Conservation (phyloP, 2,797 vertebrate species). For the Cirrhinus mrigala region DNA sequence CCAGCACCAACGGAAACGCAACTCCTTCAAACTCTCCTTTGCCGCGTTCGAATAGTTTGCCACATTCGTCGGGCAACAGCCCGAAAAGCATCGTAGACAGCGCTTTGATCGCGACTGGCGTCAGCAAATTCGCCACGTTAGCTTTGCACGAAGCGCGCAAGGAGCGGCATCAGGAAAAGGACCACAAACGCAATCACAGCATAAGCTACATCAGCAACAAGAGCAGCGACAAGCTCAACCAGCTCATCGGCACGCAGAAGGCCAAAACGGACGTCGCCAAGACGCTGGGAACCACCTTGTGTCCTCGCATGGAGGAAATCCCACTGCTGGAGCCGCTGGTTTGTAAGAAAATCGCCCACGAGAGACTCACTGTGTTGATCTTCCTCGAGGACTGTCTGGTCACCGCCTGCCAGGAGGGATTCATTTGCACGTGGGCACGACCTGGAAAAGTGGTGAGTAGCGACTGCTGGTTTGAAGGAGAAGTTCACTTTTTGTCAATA, state of each 20-base stretch:
- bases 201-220: slow-evolving; percentile 99
- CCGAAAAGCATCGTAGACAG: slow-evolving; percentile 80
- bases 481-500: too few relatives aligned
- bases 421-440: slow-evolving; percentile 99
- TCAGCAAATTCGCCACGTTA: slow-evolving; percentile 95
- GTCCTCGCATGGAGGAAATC: slow-evolving; percentile 98
- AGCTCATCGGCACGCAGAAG: slow-evolving; percentile 87
- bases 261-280: slow-evolving; percentile 92
- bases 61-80: slow-evolving; percentile 78
- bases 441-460: slow-evolving; percentile 98
- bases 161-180: slow-evolving; percentile 95
- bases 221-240: slow-evolving; percentile 97
- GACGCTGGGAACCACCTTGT: slow-evolving; percentile 92
- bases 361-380: slow-evolving; percentile 97
- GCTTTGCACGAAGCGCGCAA: slow-evolving; percentile 93
- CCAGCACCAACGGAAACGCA: slow-evolving; percentile 77
- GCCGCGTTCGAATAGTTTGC: slow-evolving; percentile 96
- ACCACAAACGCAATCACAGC: slow-evolving; percentile 98
- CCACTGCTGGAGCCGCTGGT: slow-evolving; percentile 97
- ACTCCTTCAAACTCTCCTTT: slow-evolving; percentile 85
- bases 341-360: slow-evolving; percentile 99
- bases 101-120: slow-evolving; percentile 90
- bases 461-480: too few relatives aligned
- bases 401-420: slow-evolving; percentile 99
- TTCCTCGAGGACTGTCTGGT: slow-evolving; percentile 99